Percentiles rank a stretch among this genome's conserved stretches.
phyloP scores from a whole-genome alignment of 1,140 invertebrate species.

The Sitobion miscanthi region DNA sequence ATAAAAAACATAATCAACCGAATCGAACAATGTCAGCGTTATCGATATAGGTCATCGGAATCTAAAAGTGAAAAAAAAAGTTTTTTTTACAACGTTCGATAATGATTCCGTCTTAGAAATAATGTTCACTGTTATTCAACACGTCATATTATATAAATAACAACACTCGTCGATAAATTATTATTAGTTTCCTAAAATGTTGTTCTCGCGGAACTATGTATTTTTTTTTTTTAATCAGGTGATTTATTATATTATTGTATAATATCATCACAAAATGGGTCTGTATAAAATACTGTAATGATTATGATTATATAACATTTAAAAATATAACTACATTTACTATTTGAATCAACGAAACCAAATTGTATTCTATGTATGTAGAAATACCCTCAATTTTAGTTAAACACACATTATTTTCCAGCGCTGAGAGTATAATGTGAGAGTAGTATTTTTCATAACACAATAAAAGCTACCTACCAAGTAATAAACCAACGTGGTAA shows the following conservation, averaged over 20 bases:
- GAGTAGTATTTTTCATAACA: neutral
- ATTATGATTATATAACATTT: neutral
- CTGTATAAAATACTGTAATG: neutral
- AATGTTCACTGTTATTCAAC: neutral
- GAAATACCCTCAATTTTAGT: neutral
- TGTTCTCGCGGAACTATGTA: neutral
- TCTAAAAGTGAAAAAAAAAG: neutral
- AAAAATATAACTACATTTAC: neutral
- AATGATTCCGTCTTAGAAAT: neutral
- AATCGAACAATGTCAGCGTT: neutral
- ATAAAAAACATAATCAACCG: conserved; percentile 21
- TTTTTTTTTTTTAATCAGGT: neutral
- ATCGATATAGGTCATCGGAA: conserved; percentile 41
- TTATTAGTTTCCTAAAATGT: neutral
- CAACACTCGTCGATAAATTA: neutral
- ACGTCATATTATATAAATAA: neutral
- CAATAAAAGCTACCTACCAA: neutral
- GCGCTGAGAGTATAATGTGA: neutral
- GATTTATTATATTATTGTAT: neutral
- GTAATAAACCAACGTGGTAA: neutral
- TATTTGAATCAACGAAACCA: neutral
- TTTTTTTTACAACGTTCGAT: neutral
- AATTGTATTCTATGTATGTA: neutral
- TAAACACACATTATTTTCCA: neutral
- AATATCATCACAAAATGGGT: neutral